These are phyloP conservation scores for Pipa parva DNA, from an alignment of 2,113 vertebrate genomes.

Conservation along the genomic window DNA sequence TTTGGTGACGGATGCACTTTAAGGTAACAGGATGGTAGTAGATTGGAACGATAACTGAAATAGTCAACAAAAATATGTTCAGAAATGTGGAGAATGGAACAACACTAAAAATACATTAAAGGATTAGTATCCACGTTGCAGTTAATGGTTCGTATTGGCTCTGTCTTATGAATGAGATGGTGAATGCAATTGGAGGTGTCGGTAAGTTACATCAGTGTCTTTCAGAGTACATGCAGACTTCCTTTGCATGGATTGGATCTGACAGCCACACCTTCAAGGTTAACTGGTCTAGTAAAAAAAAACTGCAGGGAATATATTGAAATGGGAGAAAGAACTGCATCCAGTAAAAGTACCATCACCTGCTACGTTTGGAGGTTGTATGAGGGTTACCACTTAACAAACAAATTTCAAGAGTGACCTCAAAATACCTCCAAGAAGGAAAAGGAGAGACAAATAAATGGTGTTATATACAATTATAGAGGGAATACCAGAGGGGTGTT, in stretches of 20 bases:
- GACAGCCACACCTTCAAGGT: slow-evolving; percentile 8
- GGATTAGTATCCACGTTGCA: too few relatives aligned
- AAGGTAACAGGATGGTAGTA: too few relatives aligned
- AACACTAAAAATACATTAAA: too few relatives aligned
- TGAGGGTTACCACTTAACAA: not conserved
- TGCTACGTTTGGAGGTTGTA: not conserved
- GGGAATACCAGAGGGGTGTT: too few relatives aligned
- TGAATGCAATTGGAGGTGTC: not conserved
- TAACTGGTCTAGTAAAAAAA: slow-evolving; percentile 13
- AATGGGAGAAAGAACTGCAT: not conserved
- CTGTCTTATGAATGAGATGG: not conserved
- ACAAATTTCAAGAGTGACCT: not conserved
- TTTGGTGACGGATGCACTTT: too few relatives aligned
- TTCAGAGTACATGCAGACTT: not conserved
- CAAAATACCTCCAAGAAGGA: not conserved
- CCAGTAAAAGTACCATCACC: not conserved
- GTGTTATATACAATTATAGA: too few relatives aligned
- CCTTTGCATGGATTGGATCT: slow-evolving; percentile 3
- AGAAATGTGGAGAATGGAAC: too few relatives aligned
- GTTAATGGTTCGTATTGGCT: not conserved
- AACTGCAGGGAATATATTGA: not conserved
- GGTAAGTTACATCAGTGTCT: slow-evolving; percentile 26
- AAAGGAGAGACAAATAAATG: too few relatives aligned
- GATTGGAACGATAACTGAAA: too few relatives aligned
- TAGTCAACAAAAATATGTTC: too few relatives aligned